These are phyloP conservation scores for Melinaea menophilus DNA, from an alignment of 2,888 invertebrate genomes.

Conservation along the genomic window DNA sequence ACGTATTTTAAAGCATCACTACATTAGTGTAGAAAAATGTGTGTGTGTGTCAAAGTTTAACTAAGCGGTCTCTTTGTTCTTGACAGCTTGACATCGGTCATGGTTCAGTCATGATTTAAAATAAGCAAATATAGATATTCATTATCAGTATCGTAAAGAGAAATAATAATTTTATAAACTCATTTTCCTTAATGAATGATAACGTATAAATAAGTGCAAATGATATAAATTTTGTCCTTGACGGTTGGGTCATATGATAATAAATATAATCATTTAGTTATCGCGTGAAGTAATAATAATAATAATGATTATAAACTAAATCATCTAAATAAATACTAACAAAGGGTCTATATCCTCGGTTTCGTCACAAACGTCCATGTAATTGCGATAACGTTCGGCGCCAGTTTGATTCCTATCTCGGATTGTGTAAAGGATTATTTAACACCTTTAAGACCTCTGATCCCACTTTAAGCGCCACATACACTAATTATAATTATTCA, in stretches of 20 bases:
- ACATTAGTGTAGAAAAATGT: background rate
- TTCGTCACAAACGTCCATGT: background rate
- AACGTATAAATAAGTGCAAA: too few species aligned
- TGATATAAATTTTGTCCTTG: too few species aligned
- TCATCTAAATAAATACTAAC: background rate
- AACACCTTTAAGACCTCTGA: background rate
- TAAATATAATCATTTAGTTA: too few species aligned
- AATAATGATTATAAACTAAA: background rate
- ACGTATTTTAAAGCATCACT: too few species aligned
- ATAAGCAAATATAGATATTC: background rate
- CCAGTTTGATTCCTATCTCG: background rate
- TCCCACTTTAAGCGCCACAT: too few species aligned
- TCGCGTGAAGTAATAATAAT: too few species aligned
- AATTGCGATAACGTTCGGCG: background rate
- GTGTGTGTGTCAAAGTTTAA: background rate
- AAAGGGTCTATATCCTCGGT: background rate
- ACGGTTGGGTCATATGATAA: too few species aligned
- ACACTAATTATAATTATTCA: too few species aligned
- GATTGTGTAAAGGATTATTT: background rate
- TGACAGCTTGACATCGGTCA: background rate
- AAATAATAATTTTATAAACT: background rate
- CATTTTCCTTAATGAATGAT: too few species aligned
- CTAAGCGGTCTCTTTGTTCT: constrained; percentile 1
- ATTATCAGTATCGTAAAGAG: background rate
- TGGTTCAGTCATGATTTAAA: background rate